Conservation (phyloP, 2,888 invertebrate genomes). For the Disparrhopalites patrizii region DNA sequence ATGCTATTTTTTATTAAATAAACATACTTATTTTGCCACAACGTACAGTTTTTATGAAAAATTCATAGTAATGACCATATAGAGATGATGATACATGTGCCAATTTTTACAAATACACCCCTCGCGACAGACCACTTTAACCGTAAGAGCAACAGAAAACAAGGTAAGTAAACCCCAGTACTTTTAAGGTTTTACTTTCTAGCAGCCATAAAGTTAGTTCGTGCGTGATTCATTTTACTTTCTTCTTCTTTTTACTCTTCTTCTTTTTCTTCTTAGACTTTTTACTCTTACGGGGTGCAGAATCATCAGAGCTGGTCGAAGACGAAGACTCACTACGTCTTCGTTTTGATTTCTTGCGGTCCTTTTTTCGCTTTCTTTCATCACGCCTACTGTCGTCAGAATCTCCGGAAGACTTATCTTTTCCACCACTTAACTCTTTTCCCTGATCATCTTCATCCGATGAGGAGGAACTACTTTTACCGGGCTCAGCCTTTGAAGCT, state of each 20-base stretch:
- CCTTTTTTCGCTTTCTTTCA: conserved; percentile 47
- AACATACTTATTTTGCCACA: too few relatives aligned
- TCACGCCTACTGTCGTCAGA: conserved; percentile 31
- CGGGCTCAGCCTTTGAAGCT: conserved; percentile 47
- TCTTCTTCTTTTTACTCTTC: conserved; percentile 44
- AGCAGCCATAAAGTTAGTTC: conserved; percentile 39
- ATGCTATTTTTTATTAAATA: too few relatives aligned
- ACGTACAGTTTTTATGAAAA: too few relatives aligned
- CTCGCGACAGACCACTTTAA: too few relatives aligned
- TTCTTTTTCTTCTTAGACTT: conserved; percentile 47
- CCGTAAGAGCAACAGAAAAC: too few relatives aligned
- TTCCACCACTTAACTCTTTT: conserved; percentile 15
- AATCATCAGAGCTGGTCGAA: conserved; percentile 36
- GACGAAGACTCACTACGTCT: conserved; percentile 37
- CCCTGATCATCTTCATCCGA: conserved; percentile 52
- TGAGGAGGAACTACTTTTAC: conserved; percentile 51
- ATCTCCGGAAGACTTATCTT: conserved; percentile 30
- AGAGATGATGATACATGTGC: too few relatives aligned
- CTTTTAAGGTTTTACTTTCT: too few relatives aligned
- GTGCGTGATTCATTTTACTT: conserved; percentile 35
- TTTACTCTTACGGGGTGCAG: conserved; percentile 40
- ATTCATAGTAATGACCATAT: too few relatives aligned
- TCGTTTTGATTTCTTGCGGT: conserved; percentile 48
- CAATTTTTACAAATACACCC: too few relatives aligned
- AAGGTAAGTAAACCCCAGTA: too few relatives aligned